Percentiles rank a stretch among this genome's conserved stretches.
These are phyloP conservation scores for Tetrax tetrax DNA, from an alignment of 2,113 vertebrate genomes.

Conservation along the genomic window DNA sequence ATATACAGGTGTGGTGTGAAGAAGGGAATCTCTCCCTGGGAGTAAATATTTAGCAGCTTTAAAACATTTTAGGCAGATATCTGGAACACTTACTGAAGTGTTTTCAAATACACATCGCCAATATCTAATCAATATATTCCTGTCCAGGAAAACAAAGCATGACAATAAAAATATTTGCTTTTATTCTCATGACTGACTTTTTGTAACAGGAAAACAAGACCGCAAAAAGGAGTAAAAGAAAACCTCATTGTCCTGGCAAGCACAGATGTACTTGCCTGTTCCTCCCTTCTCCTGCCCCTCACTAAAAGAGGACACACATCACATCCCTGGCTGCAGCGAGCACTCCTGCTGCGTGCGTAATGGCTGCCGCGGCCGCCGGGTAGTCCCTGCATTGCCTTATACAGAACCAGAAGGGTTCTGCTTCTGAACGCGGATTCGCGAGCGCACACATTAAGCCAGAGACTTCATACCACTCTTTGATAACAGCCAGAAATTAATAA, in stretches of 20 bases:
- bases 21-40: neutral
- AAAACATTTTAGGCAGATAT: neutral
- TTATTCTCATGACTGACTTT: neutral
- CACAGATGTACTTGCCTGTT: neutral
- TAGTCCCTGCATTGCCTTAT: neutral
- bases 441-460: neutral
- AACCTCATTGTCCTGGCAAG: neutral
- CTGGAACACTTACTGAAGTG: neutral
- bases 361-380: neutral
- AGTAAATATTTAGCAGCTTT: neutral
- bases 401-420: neutral
- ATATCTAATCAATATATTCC: neutral
- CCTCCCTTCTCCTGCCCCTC: neutral
- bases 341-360: neutral
- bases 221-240: neutral
- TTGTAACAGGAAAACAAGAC: neutral
- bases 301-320: neutral
- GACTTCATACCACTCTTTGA: neutral
- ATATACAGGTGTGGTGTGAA: neutral
- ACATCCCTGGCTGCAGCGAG: neutral
- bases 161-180: neutral
- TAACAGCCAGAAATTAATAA: conserved; percentile 34
- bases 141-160: neutral
- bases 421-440: neutral
- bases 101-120: neutral